These are phyloP conservation scores for Pempheris klunzingeri DNA, from an alignment of 2,797 vertebrate genomes.

Conservation along the genomic window DNA sequence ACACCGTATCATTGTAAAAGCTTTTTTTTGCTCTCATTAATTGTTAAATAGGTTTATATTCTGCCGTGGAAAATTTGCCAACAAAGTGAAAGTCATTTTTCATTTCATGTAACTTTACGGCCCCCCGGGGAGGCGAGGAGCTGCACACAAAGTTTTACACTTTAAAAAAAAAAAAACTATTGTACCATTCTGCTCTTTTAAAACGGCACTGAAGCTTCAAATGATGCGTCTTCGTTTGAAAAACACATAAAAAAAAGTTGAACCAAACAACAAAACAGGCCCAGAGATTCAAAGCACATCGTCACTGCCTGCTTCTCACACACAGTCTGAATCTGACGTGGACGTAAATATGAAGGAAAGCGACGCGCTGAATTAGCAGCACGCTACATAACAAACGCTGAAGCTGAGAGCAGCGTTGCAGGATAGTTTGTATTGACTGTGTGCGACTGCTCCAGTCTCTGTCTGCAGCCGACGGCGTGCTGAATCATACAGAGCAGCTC, in stretches of 20 bases:
- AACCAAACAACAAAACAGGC: neutral
- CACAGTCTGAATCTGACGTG: neutral
- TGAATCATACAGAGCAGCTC: slow-evolving; percentile 32
- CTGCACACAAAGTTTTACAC: neutral
- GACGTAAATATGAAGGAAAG: neutral
- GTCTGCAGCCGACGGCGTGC: slow-evolving; percentile 4
- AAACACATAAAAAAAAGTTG: neutral
- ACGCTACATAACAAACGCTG: too few relatives aligned
- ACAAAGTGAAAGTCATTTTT: slow-evolving; percentile 19
- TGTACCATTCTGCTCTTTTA: neutral
- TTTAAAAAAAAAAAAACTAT: slow-evolving; percentile 4
- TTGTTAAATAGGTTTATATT: slow-evolving; percentile 14
- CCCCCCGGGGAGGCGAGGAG: neutral
- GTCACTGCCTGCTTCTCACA: neutral
- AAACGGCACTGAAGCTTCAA: slow-evolving; percentile 13
- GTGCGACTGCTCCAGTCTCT: neutral
- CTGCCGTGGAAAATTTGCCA: neutral
- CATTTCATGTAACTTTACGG: slow-evolving; percentile 4
- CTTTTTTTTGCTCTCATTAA: slow-evolving; percentile 6
- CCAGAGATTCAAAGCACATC: neutral
- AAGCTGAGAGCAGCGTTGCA: too few relatives aligned
- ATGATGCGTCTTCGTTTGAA: neutral
- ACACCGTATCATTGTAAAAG: neutral
- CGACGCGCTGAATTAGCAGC: neutral
- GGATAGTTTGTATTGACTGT: slow-evolving; percentile 1